Evolutionary conservation across 2,797 vertebrate genomes (phyloP), one percentile per base, ranked within the genome.

Genomic region (Rhinoraja longicauda): DNA sequence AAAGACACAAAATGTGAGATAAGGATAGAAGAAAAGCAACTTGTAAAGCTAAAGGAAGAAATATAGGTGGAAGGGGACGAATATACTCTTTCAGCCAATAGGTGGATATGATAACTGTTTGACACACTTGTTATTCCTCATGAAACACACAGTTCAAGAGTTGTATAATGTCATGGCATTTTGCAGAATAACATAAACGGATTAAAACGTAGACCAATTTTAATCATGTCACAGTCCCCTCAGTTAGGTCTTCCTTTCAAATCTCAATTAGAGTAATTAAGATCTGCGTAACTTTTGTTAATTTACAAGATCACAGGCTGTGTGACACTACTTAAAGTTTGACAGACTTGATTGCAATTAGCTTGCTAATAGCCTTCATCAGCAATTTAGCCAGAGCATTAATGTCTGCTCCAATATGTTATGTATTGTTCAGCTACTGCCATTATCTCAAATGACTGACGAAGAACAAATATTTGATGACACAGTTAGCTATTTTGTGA

Each of bases 371-470:
- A 93, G 39, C 93, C 94, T 94, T 94, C 93, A 94, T 29, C 2
- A 9, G 29, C 94, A 93, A 94, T 88, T 64, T 94, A 94, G 95
- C 94, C 24, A 93, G 93, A 12, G 64, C 92, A 94, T 93, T 93
- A 91, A n/a, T 84, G 59, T 73, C 88, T 94, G 36, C 24, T 95
- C 93, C 88, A 93, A 36, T 94, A 95, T 94, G 93, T 86, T 29
- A 93, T 62, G 90, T 24, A 93, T 91, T 93, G 1, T 93, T 93
- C 92, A 94, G 72, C 72, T 13, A 1, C 29, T 94, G 75, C 64
- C 45, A 94, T 94, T 94, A 94, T 59, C 93, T 93, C 76, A 93
- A 93, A 36, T 7, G 94, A 94, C 62, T 81, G 95, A 94, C 94
- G 0, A 45, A 8, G 24, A 94, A 24, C 93, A 93, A 19, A 92